Base-by-base conservation (phyloP, 2,888 invertebrate genomes). In the Cantharis nigra region DNA sequence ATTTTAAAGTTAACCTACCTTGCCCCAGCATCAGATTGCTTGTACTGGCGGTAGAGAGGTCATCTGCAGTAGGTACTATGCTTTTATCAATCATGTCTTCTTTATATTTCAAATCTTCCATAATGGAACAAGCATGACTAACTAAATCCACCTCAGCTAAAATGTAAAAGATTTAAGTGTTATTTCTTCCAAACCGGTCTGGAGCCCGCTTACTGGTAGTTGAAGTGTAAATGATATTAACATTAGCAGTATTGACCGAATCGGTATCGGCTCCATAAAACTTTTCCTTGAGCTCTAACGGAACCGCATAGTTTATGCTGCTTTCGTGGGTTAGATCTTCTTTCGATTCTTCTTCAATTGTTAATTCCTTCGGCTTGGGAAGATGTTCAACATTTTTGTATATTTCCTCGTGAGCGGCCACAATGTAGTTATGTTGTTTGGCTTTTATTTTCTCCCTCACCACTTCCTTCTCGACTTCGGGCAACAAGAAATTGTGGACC, bases 401-500 rank as follows among this genome's bases (percentile, higher is more conserved):
- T 79, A 91, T 86, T 49, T 83, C 80, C 14, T 87, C 84, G 76
- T 90, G 90, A 3, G 90, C 88, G 23, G 85, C 84, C 75, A 83
- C 84, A 67, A 90, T 82, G 80, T 89, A 87, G 74, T 84, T 83
- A 70, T 86, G 85, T 79, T 90, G 89, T 71, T 85, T 85, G 10
- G 86, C 77, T 49, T 84, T 85, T 73, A 89, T 87, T 78, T 86
- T 86, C 70, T 88, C 83, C 16, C 89, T 85, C 1, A 88, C 86
- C 2, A 90, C 82, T 28, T 85, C 81, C 65, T 90, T 89, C 81
- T 91, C 89, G 0, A 91, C 90, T 80, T 91, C 90, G 0, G 92
- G 92, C 33, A 92, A 83, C 0, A 92, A 86, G 85, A 91, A 92
- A 82, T 92, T 91, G 71, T 92, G 91, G 0, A 92, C 90, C 81